Evolutionary conservation across 2,888 invertebrate species (phyloP).

Genomic region (Chironomus tentans): DNA sequence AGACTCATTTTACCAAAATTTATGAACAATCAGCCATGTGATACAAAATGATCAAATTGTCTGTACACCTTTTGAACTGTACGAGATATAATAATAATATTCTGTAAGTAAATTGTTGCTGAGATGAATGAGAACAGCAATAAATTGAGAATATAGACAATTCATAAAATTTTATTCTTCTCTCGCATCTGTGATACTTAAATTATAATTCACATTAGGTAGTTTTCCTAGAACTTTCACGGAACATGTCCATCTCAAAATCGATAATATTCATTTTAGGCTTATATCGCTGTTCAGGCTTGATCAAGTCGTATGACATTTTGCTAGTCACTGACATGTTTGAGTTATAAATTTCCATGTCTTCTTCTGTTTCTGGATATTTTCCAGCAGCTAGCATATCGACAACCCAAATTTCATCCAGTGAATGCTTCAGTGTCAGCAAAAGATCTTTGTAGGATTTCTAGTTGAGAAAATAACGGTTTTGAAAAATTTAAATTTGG

Average conservation of each 20-base stretch:
- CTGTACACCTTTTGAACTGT: not conserved
- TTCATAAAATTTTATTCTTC: not conserved
- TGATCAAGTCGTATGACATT: conserved; percentile 38
- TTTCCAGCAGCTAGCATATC: conserved; percentile 34
- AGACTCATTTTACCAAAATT: not conserved
- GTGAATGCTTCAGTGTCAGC: conserved; percentile 33
- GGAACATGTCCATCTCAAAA: conserved; percentile 48
- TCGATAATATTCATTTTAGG: conserved; percentile 48
- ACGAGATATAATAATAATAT: not conserved
- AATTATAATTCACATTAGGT: not conserved
- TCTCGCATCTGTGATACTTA: not conserved
- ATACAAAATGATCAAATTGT: not conserved
- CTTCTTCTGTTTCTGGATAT: conserved; percentile 36
- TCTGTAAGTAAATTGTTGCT: too few relatives aligned
- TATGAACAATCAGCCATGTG: not conserved
- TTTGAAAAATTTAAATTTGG: not conserved
- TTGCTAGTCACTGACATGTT: conserved; percentile 37
- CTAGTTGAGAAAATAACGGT: not conserved
- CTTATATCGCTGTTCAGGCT: conserved; percentile 51
- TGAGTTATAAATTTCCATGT: conserved; percentile 35
- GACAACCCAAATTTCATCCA: conserved; percentile 40
- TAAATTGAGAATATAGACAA: not conserved
- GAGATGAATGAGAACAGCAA: not conserved
- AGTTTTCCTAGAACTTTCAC: not conserved
- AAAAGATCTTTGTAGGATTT: conserved; percentile 30